Evolutionary conservation across 53 echinoderm and acorn worm genomes (phyloP).

Genomic region (Luidia sarsii): DNA sequence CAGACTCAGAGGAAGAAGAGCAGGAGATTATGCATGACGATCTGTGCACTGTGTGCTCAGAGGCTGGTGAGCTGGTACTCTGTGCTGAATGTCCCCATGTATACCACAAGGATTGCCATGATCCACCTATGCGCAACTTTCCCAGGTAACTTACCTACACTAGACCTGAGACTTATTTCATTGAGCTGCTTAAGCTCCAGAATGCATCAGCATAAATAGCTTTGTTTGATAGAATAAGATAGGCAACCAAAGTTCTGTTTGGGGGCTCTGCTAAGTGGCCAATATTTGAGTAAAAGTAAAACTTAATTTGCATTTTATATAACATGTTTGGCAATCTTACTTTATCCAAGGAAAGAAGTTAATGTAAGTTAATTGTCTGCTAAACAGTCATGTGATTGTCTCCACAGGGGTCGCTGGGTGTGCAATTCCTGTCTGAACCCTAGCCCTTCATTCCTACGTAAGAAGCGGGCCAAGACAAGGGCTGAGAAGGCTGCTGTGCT

Average conservation of each 20-base stretch:
- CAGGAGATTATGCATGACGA: constrained; percentile 50
- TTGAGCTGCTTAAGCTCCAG: no score
- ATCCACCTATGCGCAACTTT: constrained; percentile 79
- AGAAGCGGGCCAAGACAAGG: not conserved
- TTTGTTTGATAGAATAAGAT: no score
- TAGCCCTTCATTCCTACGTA: not conserved
- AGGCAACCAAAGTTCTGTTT: no score
- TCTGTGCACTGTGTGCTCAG: constrained; percentile 55
- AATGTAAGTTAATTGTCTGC: no score
- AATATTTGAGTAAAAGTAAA: no score
- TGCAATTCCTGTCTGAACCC: constrained; percentile 21
- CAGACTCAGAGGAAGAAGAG: constrained; percentile 4
- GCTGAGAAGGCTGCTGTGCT: not conserved
- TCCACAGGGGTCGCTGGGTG: constrained; percentile 42
- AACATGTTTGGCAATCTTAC: no score
- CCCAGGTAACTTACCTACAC: constrained; percentile 80
- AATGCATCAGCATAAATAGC: not conserved
- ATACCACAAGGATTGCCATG: constrained; percentile 81
- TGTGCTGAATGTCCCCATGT: constrained; percentile 59
- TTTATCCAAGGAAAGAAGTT: no score
- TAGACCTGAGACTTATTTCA: no score
- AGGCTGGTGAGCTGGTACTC: constrained; percentile 55
- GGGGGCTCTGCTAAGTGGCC: no score
- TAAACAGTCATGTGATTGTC: no score
- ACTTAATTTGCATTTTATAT: no score